These are phyloP conservation scores for Gulo gulo DNA, from an alignment of 2,113 vertebrate species.

Conservation along the genomic window DNA sequence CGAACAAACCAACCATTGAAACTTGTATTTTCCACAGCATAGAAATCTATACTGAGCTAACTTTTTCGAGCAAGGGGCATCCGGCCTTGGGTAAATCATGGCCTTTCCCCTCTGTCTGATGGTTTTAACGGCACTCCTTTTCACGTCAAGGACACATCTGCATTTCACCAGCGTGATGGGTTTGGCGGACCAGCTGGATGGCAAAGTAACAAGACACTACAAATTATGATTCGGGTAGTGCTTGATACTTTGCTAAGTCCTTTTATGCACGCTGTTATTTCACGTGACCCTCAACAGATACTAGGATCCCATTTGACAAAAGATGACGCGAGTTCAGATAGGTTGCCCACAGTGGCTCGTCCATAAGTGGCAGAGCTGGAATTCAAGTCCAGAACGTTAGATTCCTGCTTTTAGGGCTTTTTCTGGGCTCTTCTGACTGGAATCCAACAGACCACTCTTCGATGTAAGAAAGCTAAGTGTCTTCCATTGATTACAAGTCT, in stretches of 20 bases:
- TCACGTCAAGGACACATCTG: neutral
- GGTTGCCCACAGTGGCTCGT: neutral
- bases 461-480: neutral
- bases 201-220: too few species aligned
- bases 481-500: neutral
- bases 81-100: neutral
- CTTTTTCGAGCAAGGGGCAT: neutral
- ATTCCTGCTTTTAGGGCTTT: neutral
- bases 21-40: neutral
- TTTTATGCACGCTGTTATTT: neutral
- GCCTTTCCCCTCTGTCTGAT: neutral
- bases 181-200: neutral
- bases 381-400: neutral
- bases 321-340: neutral
- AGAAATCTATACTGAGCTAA: neutral
- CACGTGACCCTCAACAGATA: neutral
- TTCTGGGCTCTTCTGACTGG: neutral
- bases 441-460: neutral
- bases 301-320: neutral
- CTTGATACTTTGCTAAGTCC: neutral
- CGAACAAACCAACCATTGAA: neutral
- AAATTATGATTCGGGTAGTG: neutral
- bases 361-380: neutral
- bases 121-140: neutral
- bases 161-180: neutral